Evolutionary conservation across 2,797 vertebrate species (phyloP).

Genomic region (Botia almorhae): DNA sequence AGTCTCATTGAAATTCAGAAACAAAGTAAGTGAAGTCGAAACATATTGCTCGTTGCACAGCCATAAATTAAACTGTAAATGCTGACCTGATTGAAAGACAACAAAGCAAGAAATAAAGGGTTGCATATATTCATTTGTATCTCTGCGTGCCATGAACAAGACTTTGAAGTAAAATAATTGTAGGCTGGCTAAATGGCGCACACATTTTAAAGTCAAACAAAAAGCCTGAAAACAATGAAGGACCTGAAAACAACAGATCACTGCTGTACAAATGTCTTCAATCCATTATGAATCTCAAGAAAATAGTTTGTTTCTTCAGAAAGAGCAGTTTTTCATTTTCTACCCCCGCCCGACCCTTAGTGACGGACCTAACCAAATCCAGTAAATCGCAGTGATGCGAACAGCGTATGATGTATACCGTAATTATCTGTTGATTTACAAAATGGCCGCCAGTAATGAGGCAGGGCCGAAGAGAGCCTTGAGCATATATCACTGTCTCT

Average conservation of each 20-base stretch:
- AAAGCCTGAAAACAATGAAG: background rate
- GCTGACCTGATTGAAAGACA: constrained; percentile 1
- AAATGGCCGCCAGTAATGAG: constrained; percentile 84
- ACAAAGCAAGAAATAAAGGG: background rate
- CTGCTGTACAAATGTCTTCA: background rate
- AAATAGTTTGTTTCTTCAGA: constrained; percentile 45
- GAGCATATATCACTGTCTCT: constrained; percentile 83
- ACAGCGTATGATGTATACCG: constrained; percentile 82
- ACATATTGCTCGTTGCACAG: background rate
- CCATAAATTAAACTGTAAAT: constrained; percentile 19
- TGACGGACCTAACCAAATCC: constrained; percentile 69
- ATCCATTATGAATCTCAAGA: constrained; percentile 23
- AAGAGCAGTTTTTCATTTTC: constrained; percentile 57
- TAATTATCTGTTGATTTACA: constrained; percentile 87
- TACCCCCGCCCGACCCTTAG: constrained; percentile 63
- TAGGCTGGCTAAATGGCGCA: background rate
- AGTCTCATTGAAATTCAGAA: constrained; percentile 31
- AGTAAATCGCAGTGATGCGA: constrained; percentile 66
- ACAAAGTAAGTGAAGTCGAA: constrained; percentile 6
- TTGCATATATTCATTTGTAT: background rate
- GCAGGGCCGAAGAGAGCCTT: constrained; percentile 74
- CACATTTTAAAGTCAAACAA: constrained; percentile 2
- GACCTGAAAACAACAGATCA: no score
- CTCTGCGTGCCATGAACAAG: background rate
- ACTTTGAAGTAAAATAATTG: background rate